Base-by-base conservation (phyloP, 2,113 vertebrate genomes). In the Dicaeum eximium region DNA sequence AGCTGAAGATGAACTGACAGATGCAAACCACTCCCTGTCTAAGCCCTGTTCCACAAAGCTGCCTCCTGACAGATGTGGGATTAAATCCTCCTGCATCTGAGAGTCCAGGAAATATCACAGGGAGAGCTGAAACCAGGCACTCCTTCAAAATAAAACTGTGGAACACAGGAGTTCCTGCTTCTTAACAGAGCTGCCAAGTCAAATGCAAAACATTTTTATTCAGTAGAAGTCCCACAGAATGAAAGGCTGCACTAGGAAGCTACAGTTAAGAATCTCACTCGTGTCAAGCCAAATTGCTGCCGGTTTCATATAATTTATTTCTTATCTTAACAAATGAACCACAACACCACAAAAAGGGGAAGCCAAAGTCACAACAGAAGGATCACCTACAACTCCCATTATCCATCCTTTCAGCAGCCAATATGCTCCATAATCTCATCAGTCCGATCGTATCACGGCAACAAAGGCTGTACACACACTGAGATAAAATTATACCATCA, bases 291-390 rank as follows among this genome's bases (percentile, higher is more conserved):
- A 84, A 95, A 78, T 23, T 74, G 89, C 83, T 79, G 53, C n/a
- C 0, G 0, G 65, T 75, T 91, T 79, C 80, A 69, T 5, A 71
- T 31, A 40, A 42, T 87, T 86, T 57, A 53, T 69, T 86, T 86
- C 47, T 44, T 51, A 83, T 42, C 82, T 86, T 60, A 78, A 58
- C 67, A 69, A 90, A 92, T 24, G 14, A 79, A 57, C 35, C 51
- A 77, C 42, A 7, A 3, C 6, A 73, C 67, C 82, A 90, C 85
- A 75, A 72, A 75, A 88, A 90, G 64, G 30, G 80, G 58, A 71
- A 83, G 67, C 62, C 64, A 81, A 88, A 95, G 61, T 75, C 93
- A 84, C 79, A 86, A 86, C 42, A 90, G 85, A 92, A 92, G 79
- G 60, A 79, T 58, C 70, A 82, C 24, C 77, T 54, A 62, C 74